Conservation (phyloP, 2,888 invertebrate species). For the Steinernema scapterisci region DNA sequence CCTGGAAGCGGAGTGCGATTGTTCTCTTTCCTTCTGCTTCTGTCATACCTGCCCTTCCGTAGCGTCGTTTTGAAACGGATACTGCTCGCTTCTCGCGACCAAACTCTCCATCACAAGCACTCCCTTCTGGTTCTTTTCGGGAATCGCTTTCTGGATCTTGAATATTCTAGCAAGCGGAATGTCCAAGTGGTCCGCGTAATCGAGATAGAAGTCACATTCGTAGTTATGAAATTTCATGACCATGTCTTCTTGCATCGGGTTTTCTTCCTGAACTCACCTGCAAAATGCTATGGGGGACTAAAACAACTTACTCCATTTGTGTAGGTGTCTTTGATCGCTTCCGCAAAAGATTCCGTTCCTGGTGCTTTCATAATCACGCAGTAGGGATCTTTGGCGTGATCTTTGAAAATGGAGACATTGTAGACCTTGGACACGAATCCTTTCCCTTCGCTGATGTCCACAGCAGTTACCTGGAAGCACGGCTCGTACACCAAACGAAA, state of each 20-base stretch:
- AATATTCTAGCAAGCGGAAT: neutral
- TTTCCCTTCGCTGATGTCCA: neutral
- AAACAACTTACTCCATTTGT: neutral
- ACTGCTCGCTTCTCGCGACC: neutral
- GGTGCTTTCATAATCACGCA: neutral
- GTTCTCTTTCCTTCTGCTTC: too few species aligned
- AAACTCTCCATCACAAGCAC: constrained; percentile 3
- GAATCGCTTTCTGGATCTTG: neutral
- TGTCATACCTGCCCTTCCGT: neutral
- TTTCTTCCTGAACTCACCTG: neutral
- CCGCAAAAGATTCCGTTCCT: neutral
- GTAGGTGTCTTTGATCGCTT: neutral
- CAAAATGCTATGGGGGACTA: neutral
- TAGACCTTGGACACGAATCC: constrained; percentile 19
- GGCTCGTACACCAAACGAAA: too few species aligned
- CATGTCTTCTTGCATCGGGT: neutral
- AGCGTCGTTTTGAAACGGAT: neutral
- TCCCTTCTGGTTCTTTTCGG: neutral
- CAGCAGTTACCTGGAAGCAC: neutral
- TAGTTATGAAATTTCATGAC: neutral
- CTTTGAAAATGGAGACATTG: neutral
- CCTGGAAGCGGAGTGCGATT: too few species aligned
- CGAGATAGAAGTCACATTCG: neutral
- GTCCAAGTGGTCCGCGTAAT: neutral
- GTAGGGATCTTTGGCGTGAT: neutral